A percentile compares a stretch with the other conserved stretches of the same genome.
Evolutionary conservation across 2,797 vertebrate genomes (phyloP).

Genomic region (Epinephelus coioides): DNA sequence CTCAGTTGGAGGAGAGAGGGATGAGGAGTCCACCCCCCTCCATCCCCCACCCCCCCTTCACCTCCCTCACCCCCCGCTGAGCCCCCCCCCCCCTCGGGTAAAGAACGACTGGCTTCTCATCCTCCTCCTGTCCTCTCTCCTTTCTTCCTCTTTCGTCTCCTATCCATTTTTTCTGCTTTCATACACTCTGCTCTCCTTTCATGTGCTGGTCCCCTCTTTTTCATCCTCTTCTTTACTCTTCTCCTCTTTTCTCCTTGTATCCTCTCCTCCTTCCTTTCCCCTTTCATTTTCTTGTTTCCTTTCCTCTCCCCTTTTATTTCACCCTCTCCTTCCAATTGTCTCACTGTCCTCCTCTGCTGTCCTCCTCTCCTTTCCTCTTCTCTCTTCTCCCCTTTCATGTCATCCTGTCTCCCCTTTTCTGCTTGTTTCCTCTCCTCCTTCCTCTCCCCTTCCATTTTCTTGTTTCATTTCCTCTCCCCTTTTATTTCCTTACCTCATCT

Average conservation of each 20-base stretch:
- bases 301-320: conserved; percentile 10
- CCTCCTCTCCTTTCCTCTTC: background rate
- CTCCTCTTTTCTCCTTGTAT: background rate
- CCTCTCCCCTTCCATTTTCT: background rate
- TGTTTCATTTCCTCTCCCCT: background rate
- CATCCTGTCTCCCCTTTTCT: background rate
- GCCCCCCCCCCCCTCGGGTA: conserved; percentile 55
- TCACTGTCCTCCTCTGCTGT: background rate
- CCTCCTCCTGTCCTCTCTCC: conserved; percentile 66
- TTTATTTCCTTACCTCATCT: background rate
- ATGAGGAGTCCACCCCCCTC: conserved; percentile 65
- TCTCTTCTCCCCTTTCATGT: background rate
- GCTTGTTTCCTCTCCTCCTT: background rate
- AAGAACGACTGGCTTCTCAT: conserved; percentile 69
- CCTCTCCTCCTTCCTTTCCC: background rate
- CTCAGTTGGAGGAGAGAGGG: conserved; percentile 82
- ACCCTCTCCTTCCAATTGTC: no score
- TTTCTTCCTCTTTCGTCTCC: conserved; percentile 20
- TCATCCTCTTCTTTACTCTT: background rate
- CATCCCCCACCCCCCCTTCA: conserved; percentile 41
- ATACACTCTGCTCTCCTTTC: conserved; percentile 27
- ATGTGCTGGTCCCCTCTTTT: background rate
- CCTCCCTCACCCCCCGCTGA: conserved; percentile 53
- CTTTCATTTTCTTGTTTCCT: conserved; percentile 7
- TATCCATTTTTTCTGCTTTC: conserved; percentile 14